These are phyloP conservation scores for Diadophis punctatus DNA, from an alignment of 2,113 vertebrate species.

Conservation along the genomic window DNA sequence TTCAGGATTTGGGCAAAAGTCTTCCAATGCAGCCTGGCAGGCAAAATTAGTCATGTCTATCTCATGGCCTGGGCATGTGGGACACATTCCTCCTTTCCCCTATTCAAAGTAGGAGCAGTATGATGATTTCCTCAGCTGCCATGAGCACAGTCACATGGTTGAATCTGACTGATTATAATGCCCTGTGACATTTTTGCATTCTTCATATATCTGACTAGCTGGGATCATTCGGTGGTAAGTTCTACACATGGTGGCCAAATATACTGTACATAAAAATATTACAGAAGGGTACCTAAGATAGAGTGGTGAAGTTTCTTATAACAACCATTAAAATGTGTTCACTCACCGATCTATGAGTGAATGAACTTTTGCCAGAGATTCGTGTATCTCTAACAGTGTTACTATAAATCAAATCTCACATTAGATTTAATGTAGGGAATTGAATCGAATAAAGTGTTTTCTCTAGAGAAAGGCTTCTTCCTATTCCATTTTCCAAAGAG, in stretches of 20 bases:
- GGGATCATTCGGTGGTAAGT: neutral
- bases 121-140: neutral
- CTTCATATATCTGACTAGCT: neutral
- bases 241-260: neutral
- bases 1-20: neutral
- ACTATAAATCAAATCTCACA: neutral
- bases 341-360: neutral
- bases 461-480: neutral
- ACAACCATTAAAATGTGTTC: neutral
- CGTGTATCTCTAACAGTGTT: neutral
- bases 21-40: neutral
- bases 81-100: neutral
- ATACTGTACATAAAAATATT: neutral
- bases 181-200: neutral
- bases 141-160: neutral
- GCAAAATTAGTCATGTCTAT: neutral
- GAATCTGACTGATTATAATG: neutral
- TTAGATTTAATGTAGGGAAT: neutral
- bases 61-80: neutral
- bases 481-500: neutral
- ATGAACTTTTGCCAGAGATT: neutral
- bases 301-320: neutral
- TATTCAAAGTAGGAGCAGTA: neutral
- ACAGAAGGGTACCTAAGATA: neutral
- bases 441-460: neutral